Conservation (phyloP, 2,888 invertebrate genomes). For the Agrochola macilenta region DNA sequence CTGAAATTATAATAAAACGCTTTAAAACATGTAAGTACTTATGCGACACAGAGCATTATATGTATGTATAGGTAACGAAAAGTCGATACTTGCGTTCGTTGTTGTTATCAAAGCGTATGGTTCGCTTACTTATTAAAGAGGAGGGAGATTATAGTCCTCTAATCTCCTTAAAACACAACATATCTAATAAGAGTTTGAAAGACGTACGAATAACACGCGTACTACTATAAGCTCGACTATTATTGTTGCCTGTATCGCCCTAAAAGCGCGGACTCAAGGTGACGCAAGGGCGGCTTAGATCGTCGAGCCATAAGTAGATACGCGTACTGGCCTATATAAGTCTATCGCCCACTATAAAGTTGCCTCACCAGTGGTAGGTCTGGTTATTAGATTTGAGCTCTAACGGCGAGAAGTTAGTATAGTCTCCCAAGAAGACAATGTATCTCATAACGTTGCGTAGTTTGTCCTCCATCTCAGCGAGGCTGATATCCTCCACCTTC, state of each 20-base stretch:
- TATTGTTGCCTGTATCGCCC: neutral
- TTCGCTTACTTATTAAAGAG: neutral
- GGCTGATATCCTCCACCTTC: slow-evolving; percentile 92
- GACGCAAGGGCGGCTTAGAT: too few species aligned
- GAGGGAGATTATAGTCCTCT: neutral
- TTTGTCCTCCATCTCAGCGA: slow-evolving; percentile 94
- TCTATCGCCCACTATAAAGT: neutral
- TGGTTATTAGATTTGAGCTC: slow-evolving; percentile 97
- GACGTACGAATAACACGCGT: too few species aligned
- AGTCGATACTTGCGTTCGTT: neutral
- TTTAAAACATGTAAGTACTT: neutral
- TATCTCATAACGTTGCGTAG: slow-evolving; percentile 92
- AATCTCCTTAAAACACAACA: neutral
- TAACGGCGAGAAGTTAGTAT: slow-evolving; percentile 94
- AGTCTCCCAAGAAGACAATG: slow-evolving; percentile 96
- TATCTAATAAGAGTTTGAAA: neutral
- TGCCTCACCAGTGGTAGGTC: slow-evolving; percentile 94
- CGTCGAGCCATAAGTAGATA: neutral
- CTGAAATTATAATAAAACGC: slow-evolving; percentile 72
- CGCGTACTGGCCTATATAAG: neutral
- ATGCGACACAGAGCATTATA: neutral
- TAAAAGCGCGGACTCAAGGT: neutral
- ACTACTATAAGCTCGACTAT: neutral
- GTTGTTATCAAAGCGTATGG: neutral
- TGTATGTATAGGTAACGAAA: neutral